Base-by-base conservation (phyloP, 2,888 invertebrate species). In the Galerucella calmariensis region DNA sequence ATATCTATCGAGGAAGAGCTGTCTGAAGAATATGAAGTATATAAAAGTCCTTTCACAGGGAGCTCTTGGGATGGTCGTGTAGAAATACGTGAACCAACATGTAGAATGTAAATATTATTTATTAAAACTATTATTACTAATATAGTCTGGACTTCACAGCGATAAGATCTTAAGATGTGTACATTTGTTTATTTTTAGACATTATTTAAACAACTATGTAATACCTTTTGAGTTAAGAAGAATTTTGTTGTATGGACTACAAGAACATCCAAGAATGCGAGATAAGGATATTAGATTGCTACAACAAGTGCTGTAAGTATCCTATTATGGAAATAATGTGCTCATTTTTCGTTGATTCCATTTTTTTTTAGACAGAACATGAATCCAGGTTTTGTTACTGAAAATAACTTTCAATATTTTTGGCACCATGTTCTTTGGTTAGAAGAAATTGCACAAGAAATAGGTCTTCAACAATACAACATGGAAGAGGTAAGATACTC, bases 381-480 rank as follows among this genome's bases (percentile, higher is more conserved):
- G 58, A 83, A 86, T 20, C 82, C 81, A 0, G 85, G 85, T 67
- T 86, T 76, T 70, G 89, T 81, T 0, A 88, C 89, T 2, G 79
- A 79, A 69, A 79, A 85, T 0, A 90, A 89, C 80, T 92, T 92
- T 79, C 83, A 85, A 74, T 81, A 85, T 14, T 91, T 88, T 78
- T 92, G 92, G 81, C 89, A 90, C 75, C 86, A 89, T 65, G 82
- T 92, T 61, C 85, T 93, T 0, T 91, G 92, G 90, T 87, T 92
- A 83, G 92, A 93, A 80, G 93, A 93, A 85, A 87, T 90, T 16
- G 89, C 89, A 69, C 84, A 85, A 79, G 85, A 84, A 14, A 76
- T 88, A 9, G 87, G 88, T 77, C 69, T 85, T 11, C 74, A 77
- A 24, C 76, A 79, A 48, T 84, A 81, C 65, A 82, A 82, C 73